Conservation (phyloP, 2,797 vertebrate species). For the Cynopterus sphinx region DNA sequence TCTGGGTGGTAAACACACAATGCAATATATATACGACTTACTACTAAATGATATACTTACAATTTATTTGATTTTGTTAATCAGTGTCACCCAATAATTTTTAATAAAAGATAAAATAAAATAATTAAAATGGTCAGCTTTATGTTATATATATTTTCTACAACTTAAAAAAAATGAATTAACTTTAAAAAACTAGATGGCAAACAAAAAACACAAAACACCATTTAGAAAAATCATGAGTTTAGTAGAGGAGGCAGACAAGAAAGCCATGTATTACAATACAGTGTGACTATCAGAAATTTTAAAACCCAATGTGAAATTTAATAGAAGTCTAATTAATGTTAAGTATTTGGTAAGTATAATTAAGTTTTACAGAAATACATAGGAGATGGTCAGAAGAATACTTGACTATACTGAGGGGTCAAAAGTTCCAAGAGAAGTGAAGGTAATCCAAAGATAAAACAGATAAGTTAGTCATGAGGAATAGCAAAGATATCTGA, state of each 20-base stretch:
- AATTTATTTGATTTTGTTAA: too few species aligned
- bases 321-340: constrained; percentile 28
- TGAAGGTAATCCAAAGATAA: background rate
- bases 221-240: background rate
- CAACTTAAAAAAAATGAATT: background rate
- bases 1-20: background rate
- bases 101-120: background rate
- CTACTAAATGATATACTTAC: too few species aligned
- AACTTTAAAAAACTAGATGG: background rate
- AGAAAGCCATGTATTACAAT: background rate
- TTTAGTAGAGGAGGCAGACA: background rate
- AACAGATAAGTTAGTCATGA: background rate
- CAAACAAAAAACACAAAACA: background rate
- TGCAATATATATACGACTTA: too few species aligned
- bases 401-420: background rate
- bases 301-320: constrained; percentile 12
- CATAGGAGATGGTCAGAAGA: background rate
- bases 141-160: background rate
- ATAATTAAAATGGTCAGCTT: background rate
- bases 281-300: background rate
- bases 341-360: background rate
- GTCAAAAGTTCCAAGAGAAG: background rate
- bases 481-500: background rate
- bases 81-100: too few species aligned
- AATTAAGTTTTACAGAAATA: constrained; percentile 20